Evolutionary conservation across 2,888 invertebrate species (phyloP).

Genomic region (Diarsia rubi): DNA sequence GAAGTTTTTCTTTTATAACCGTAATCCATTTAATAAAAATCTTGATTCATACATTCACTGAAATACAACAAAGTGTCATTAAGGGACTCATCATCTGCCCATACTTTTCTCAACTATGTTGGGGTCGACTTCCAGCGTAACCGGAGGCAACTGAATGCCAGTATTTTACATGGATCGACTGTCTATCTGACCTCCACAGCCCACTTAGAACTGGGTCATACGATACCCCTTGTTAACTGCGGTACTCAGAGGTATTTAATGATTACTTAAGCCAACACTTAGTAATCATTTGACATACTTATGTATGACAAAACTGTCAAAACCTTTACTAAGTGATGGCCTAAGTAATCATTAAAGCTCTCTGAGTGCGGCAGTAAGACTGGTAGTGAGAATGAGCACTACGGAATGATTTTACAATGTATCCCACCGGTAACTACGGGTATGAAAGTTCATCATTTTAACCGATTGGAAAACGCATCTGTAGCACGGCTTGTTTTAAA

Average conservation of each 20-base stretch:
- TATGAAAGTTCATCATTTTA: not conserved
- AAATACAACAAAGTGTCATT: not conserved
- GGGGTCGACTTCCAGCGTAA: not conserved
- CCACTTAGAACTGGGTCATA: not conserved
- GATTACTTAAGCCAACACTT: too few relatives aligned
- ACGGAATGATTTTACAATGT: not conserved
- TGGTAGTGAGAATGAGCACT: not conserved
- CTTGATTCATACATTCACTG: not conserved
- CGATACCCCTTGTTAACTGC: not conserved
- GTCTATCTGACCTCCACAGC: not conserved
- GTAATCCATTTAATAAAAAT: not conserved
- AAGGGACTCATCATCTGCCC: not conserved
- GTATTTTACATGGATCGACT: not conserved
- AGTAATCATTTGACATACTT: too few relatives aligned
- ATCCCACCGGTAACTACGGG: too few relatives aligned
- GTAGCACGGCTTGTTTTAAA: not conserved
- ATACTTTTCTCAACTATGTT: not conserved
- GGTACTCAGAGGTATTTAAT: too few relatives aligned
- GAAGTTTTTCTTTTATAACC: not conserved
- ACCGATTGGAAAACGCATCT: not conserved
- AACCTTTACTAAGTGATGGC: too few relatives aligned
- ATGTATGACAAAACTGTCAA: too few relatives aligned
- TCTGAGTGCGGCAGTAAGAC: too few relatives aligned
- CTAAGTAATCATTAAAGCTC: too few relatives aligned
- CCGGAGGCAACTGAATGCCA: not conserved